A percentile compares a stretch with the other conserved stretches of the same genome.
phyloP scores from a whole-genome alignment of 2,797 vertebrate genomes.

The Dryobates pubescens region DNA sequence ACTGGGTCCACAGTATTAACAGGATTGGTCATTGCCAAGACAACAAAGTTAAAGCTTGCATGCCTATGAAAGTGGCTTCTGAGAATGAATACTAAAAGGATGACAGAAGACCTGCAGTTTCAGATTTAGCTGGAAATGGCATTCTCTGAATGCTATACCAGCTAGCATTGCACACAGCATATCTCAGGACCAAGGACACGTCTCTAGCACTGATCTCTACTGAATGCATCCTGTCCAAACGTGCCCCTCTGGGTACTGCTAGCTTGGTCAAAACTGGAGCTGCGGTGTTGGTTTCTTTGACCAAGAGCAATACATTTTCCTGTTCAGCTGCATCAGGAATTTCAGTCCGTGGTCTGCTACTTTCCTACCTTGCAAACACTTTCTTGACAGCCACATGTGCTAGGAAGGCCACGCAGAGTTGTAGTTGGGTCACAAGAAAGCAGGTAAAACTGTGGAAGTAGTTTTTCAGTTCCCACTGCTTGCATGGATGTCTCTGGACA shows the following conservation, averaged over 20 bases:
- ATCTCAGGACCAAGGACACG: neutral
- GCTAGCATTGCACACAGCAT: neutral
- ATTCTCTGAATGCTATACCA: neutral
- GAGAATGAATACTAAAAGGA: neutral
- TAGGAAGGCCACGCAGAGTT: neutral
- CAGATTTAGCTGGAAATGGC: neutral
- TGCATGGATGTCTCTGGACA: neutral
- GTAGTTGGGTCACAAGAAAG: neutral
- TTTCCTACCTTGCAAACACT: neutral
- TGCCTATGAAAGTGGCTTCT: neutral
- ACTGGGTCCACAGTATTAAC: neutral
- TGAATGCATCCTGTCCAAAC: neutral
- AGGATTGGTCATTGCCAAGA: neutral
- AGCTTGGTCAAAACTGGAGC: neutral
- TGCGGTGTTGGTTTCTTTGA: neutral
- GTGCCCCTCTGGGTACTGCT: neutral
- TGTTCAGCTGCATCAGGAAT: neutral
- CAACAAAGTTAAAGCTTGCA: neutral
- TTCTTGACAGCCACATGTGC: neutral
- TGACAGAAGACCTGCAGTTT: neutral
- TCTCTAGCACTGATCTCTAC: neutral
- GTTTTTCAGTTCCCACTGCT: no score
- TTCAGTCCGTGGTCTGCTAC: neutral
- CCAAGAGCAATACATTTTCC: neutral
- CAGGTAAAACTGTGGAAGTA: neutral